Evolutionary conservation across 2,797 vertebrate species (phyloP).

Genomic region (Euthynnus affinis): DNA sequence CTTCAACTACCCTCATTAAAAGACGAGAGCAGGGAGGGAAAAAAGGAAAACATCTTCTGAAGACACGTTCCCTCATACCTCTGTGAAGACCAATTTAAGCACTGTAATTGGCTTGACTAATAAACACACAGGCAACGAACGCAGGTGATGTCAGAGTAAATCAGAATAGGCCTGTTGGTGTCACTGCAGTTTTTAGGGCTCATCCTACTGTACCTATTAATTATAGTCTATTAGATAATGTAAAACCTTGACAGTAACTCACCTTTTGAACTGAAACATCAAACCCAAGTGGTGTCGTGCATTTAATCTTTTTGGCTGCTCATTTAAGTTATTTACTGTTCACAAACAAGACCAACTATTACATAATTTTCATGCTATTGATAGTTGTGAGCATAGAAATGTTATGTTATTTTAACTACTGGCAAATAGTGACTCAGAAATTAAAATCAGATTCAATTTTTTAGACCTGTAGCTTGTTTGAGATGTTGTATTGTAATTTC

Average conservation of each 20-base stretch:
- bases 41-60: slow-evolving; percentile 61
- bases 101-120: slow-evolving; percentile 77
- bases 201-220: background rate
- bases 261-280: slow-evolving; percentile 18
- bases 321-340: background rate
- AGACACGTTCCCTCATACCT: slow-evolving; percentile 49
- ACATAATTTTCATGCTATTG: background rate
- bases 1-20: slow-evolving; percentile 62
- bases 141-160: slow-evolving; percentile 65
- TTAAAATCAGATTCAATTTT: no score
- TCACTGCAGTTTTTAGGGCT: slow-evolving; percentile 29
- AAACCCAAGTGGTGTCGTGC: background rate
- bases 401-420: no score
- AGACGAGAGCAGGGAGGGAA: slow-evolving; percentile 55
- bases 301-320: background rate
- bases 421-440: no score
- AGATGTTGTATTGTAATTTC: slow-evolving; percentile 42
- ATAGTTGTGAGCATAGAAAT: background rate
- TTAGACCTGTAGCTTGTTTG: no score
- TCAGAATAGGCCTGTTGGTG: slow-evolving; percentile 27
- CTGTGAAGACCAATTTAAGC: slow-evolving; percentile 69
- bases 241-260: background rate
- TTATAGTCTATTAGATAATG: slow-evolving; percentile 1
- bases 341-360: background rate
- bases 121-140: slow-evolving; percentile 67